Conservation (phyloP, 2,113 vertebrate species). For the Colistium nudipinnis region DNA sequence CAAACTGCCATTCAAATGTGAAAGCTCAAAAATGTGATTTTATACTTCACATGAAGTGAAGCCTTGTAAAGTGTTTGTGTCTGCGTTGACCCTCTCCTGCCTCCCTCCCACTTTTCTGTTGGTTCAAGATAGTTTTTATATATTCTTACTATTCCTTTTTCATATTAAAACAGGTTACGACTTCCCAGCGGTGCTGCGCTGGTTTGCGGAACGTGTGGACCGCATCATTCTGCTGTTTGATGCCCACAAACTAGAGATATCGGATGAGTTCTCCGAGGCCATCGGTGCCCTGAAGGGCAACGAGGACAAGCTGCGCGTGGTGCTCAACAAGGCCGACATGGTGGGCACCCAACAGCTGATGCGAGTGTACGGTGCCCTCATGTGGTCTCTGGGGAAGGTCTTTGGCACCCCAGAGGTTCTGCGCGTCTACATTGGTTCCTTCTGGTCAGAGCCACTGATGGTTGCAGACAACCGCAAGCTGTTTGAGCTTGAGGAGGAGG, state of each 20-base stretch:
- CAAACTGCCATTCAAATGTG: neutral
- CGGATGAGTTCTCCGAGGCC: slow-evolving; percentile 92
- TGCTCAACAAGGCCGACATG: slow-evolving; percentile 96
- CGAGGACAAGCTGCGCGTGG: slow-evolving; percentile 95
- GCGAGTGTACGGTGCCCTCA: slow-evolving; percentile 93
- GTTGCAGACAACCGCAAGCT: slow-evolving; percentile 88
- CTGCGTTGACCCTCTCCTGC: slow-evolving; percentile 57
- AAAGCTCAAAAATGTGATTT: neutral
- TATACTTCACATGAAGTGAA: neutral
- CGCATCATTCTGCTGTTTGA: slow-evolving; percentile 94
- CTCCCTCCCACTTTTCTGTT: neutral
- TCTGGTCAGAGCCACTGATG: slow-evolving; percentile 92
- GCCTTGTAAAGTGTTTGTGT: slow-evolving; percentile 50
- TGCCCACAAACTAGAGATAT: slow-evolving; percentile 95
- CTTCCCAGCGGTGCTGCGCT: slow-evolving; percentile 91
- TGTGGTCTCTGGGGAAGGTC: slow-evolving; percentile 95
- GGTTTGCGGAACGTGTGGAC: slow-evolving; percentile 94
- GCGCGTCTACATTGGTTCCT: slow-evolving; percentile 94
- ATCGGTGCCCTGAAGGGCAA: slow-evolving; percentile 90
- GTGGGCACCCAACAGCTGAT: slow-evolving; percentile 95
- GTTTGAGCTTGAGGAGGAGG: slow-evolving; percentile 93
- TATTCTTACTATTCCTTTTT: neutral
- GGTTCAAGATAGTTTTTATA: neutral
- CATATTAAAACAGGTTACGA: slow-evolving; percentile 85
- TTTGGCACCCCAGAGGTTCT: slow-evolving; percentile 93